Conservation (phyloP, 2,888 invertebrate genomes). For the Unio pictorum region DNA sequence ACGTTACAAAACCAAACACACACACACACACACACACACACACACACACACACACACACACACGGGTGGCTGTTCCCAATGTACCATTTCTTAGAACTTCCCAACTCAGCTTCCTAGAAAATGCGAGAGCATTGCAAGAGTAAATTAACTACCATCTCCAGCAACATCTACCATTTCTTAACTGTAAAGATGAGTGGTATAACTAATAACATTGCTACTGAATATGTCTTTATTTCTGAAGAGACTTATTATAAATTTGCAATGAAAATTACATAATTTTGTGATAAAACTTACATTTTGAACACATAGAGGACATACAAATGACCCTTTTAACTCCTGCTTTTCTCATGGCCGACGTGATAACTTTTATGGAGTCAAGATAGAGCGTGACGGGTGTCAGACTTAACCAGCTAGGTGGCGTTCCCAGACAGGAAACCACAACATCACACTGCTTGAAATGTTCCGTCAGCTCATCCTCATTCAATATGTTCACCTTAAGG, state of each 20-base stretch:
- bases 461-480: conserved; percentile 40
- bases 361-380: conserved; percentile 47
- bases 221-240: not conserved
- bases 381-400: conserved; percentile 53
- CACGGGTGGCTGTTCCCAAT: too few species aligned
- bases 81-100: too few species aligned
- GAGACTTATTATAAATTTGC: not conserved
- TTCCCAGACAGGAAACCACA: conserved; percentile 59
- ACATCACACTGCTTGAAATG: conserved; percentile 51
- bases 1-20: too few species aligned
- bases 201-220: too few species aligned
- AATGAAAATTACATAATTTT: not conserved
- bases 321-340: conserved; percentile 50
- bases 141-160: not conserved
- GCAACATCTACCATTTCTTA: conserved; percentile 1
- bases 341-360: conserved; percentile 56
- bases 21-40: too few species aligned
- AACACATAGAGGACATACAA: conserved; percentile 55
- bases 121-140: not conserved
- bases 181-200: not conserved
- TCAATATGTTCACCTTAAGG: conserved; percentile 49
- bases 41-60: too few species aligned
- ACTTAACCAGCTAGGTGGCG: conserved; percentile 40
- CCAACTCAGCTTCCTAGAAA: too few species aligned
- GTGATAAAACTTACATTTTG: conserved; percentile 45